Evolutionary conservation across 2,797 vertebrate species (phyloP).

Genomic region (Myotis findleyi): DNA sequence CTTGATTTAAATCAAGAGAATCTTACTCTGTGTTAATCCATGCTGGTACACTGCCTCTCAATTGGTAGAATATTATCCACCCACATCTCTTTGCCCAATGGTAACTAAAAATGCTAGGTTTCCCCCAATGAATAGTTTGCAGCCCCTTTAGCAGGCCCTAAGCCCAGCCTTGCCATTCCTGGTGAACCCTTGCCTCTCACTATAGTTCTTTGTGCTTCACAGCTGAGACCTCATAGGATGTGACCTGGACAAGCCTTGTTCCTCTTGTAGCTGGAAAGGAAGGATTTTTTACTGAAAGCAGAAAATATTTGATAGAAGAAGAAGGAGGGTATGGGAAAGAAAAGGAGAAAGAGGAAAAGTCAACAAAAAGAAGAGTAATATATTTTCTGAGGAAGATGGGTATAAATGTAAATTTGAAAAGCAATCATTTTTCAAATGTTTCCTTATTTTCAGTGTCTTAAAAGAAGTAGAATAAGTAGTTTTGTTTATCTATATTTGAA

Average conservation of each 20-base stretch:
- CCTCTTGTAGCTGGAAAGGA: not conserved
- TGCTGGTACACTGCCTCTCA: not conserved
- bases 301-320: not conserved
- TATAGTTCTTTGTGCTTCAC: not conserved
- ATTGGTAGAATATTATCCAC: not conserved
- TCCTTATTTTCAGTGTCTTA: not conserved
- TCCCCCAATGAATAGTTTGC: not conserved
- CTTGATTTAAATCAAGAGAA: not conserved
- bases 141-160: not conserved
- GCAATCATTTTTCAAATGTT: not conserved
- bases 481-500: not conserved
- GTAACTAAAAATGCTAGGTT: not conserved
- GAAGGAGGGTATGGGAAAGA: rapidly evolving
- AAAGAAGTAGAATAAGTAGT: not conserved
- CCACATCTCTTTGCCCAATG: not conserved
- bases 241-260: not conserved
- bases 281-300: not conserved
- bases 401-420: not conserved
- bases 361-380: not conserved
- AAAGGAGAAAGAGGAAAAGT: not conserved
- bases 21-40: not conserved
- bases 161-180: not conserved
- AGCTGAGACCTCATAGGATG: not conserved
- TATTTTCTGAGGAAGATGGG: not conserved
- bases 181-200: not conserved